Conservation (phyloP, 1,140 invertebrate genomes). For the Zaprionus inermis region DNA sequence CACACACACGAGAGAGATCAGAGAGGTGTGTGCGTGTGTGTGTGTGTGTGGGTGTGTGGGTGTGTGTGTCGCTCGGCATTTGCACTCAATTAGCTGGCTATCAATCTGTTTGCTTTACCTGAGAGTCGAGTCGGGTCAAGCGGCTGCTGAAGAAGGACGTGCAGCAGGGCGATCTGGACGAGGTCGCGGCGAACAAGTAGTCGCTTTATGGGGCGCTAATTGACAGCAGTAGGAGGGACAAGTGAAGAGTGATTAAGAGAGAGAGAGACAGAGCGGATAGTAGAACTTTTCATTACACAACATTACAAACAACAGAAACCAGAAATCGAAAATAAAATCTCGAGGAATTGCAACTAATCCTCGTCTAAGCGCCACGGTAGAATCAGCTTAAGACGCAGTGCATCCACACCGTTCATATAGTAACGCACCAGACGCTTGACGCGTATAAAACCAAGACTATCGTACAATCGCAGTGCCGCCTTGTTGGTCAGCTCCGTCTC, state of each 20-base stretch:
- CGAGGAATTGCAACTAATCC: background rate
- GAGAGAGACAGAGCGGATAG: constrained; percentile 3
- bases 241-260: background rate
- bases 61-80: constrained; percentile 22
- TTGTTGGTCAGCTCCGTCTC: constrained; percentile 99
- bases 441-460: constrained; percentile 98
- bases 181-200: constrained; percentile 42
- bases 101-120: constrained; percentile 55
- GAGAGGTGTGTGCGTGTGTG: background rate
- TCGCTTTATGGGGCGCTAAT: constrained; percentile 64
- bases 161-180: background rate
- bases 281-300: constrained; percentile 4
- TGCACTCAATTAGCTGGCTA: constrained; percentile 64
- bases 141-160: constrained; percentile 18
- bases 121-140: constrained; percentile 17
- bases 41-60: background rate
- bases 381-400: constrained; percentile 97
- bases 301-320: constrained; percentile 14
- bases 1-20: background rate
- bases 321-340: background rate
- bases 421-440: constrained; percentile 98
- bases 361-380: constrained; percentile 88
- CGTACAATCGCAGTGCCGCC: constrained; percentile 96
- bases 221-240: constrained; percentile 22
- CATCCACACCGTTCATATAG: constrained; percentile 99